These are phyloP conservation scores for Drosophila burlai DNA, from an alignment of 1,140 invertebrate genomes.

Conservation along the genomic window DNA sequence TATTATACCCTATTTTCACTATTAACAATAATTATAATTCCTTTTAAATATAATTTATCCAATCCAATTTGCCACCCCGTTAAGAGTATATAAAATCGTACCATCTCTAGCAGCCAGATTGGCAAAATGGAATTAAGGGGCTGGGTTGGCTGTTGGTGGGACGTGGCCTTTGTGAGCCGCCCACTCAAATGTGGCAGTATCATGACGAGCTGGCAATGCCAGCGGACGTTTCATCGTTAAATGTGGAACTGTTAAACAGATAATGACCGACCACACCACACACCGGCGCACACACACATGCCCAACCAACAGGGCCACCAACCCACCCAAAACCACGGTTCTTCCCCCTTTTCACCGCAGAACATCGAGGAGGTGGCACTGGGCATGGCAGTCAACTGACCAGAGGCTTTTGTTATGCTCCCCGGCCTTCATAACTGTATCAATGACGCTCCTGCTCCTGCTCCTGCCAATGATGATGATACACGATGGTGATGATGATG, in stretches of 20 bases:
- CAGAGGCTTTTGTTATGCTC: conserved; percentile 53
- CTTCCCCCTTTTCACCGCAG: conserved; percentile 25
- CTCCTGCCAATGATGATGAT: conserved; percentile 29
- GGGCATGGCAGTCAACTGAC: conserved; percentile 33
- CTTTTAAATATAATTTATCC: not conserved
- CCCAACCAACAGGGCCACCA: conserved; percentile 1
- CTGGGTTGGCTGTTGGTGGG: not conserved
- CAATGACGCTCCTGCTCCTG: conserved; percentile 29
- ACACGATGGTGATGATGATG: conserved; percentile 32
- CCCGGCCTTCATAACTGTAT: conserved; percentile 61
- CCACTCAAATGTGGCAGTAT: conserved; percentile 65
- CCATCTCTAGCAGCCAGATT: conserved; percentile 36
- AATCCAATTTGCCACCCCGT: not conserved
- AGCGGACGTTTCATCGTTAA: conserved; percentile 68
- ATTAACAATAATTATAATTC: not conserved
- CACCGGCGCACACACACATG: conserved; percentile 4
- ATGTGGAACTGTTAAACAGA: conserved; percentile 83
- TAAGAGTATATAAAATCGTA: not conserved
- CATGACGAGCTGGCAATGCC: conserved; percentile 49
- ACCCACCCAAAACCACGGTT: not conserved
- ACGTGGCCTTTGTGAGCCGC: conserved; percentile 24
- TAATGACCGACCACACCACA: conserved; percentile 69
- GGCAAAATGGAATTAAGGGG: conserved; percentile 6
- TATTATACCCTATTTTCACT: not conserved
- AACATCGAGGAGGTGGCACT: conserved; percentile 7